Conservation (phyloP, 2,888 invertebrate genomes). For the Lamellibrachia satsuma region DNA sequence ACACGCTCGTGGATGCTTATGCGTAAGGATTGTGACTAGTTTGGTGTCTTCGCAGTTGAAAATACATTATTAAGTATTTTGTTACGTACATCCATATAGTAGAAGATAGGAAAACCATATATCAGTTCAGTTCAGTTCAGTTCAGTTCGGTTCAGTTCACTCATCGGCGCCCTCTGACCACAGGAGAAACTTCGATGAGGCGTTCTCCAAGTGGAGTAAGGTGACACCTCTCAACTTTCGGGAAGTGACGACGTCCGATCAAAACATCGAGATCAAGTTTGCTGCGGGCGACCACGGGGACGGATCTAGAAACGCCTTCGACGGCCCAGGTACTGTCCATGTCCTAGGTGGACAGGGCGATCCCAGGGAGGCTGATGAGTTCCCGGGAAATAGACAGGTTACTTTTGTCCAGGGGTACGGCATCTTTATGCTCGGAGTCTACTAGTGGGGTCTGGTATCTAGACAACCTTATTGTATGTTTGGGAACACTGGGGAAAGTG, state of each 20-base stretch:
- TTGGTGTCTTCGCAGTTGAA: not conserved
- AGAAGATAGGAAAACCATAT: not conserved
- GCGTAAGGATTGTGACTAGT: no score
- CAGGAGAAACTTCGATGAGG: slow-evolving; percentile 52
- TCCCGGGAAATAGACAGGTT: no score
- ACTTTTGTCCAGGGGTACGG: not conserved
- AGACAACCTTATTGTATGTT: no score
- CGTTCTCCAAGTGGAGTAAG: slow-evolving; percentile 56
- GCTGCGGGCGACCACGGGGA: slow-evolving; percentile 20
- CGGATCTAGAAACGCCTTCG: slow-evolving; percentile 17
- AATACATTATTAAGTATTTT: not conserved
- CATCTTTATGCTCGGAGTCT: not conserved
- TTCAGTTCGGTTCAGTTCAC: not conserved
- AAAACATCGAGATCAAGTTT: slow-evolving; percentile 32
- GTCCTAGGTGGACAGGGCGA: slow-evolving; percentile 18
- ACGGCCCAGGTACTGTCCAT: slow-evolving; percentile 14
- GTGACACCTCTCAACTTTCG: slow-evolving; percentile 52
- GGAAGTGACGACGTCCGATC: slow-evolving; percentile 43
- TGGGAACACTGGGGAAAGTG: no score
- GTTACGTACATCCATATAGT: not conserved
- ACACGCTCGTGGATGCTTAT: not conserved
- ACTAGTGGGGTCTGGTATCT: not conserved
- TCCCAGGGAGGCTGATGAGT: not conserved
- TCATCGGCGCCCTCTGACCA: not conserved
- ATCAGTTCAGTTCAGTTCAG: not conserved